Evolutionary conservation across 2,888 invertebrate genomes (phyloP).

Genomic region (Lithophane ornitopus): DNA sequence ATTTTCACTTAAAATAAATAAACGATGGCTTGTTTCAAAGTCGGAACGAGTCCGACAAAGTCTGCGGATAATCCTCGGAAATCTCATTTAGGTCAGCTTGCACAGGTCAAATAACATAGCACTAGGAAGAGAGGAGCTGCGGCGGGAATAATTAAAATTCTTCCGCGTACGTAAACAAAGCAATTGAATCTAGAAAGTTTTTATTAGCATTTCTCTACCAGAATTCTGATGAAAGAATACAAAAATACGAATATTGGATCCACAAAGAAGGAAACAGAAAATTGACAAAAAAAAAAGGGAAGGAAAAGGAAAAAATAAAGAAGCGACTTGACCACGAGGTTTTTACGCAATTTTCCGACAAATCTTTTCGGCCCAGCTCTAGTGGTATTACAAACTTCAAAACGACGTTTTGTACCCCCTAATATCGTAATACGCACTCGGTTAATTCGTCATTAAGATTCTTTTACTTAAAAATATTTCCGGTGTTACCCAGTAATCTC

Average conservation of each 20-base stretch:
- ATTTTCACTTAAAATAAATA: background rate
- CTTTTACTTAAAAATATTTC: conserved; percentile 6
- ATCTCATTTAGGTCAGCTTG: conserved; percentile 35
- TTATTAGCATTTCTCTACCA: background rate
- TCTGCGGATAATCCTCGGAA: conserved; percentile 24
- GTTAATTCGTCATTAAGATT: background rate
- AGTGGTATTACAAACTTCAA: background rate
- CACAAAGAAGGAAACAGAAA: background rate
- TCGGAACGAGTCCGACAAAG: background rate
- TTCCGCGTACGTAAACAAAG: conserved; percentile 28
- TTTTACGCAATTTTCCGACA: background rate
- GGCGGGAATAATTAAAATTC: conserved; percentile 48
- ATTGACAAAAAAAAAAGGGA: background rate
- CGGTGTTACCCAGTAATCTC: background rate
- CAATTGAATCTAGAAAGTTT: conserved; percentile 22
- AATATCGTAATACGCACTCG: background rate
- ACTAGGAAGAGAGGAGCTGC: background rate
- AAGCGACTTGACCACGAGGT: background rate
- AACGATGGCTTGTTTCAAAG: background rate
- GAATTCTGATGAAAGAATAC: background rate
- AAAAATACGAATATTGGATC: background rate
- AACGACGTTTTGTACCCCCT: background rate
- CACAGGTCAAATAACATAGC: conserved; percentile 34
- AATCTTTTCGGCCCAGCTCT: background rate
- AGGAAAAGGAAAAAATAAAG: background rate